Evolutionary conservation across 2,888 invertebrate species (phyloP), one percentile per base, ranked within the genome.

Genomic region (Ceramica pisi): DNA sequence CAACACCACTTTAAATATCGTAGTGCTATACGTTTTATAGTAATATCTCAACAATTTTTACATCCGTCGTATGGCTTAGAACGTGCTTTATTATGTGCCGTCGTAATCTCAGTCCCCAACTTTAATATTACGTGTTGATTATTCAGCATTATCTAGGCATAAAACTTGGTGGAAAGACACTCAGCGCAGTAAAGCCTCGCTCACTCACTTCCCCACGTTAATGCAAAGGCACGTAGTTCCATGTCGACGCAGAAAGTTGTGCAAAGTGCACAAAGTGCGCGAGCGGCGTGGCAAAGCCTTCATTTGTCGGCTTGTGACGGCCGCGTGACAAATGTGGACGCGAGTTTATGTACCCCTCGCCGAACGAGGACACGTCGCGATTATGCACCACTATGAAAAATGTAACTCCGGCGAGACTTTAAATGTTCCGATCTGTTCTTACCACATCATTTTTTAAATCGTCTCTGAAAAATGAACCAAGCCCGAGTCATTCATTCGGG

Each of bases 221-320:
- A 95, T 95, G 94, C 95, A 93, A 92, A 93, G 93, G 94, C 95
- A 94, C 95, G 95, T 94, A 94, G 94, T 93, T 94, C 89, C 92
- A 93, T 92, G 94, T 93, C 94, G 92, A 90, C 91, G 93, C 92
- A 93, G 94, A 95, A 94, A 95, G 93, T 95, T 95, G 92, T 92
- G 94, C 91, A 93, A 94, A 94, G 95, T 95, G 95, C 94, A 95
- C 94, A 95, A 94, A 94, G 95, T 94, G 93, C 92, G 94, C 92
- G 92, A 93, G 92, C 92, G 91, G 90, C 92, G 92, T 91, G 90
- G 94, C 92, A 94, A 95, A 94, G 95, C 95, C 95, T 95, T 96
- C 96, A 96, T 96, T 96, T 96, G 96, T 96, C 95, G 95, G 91
- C 94, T 94, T 91, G 91, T 96, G 95, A 95, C 95, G 93, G 89